A percentile compares a stretch with the other conserved stretches of the same genome.
Evolutionary conservation across 2,113 vertebrate genomes (phyloP).

Genomic region (Pandion haliaetus): DNA sequence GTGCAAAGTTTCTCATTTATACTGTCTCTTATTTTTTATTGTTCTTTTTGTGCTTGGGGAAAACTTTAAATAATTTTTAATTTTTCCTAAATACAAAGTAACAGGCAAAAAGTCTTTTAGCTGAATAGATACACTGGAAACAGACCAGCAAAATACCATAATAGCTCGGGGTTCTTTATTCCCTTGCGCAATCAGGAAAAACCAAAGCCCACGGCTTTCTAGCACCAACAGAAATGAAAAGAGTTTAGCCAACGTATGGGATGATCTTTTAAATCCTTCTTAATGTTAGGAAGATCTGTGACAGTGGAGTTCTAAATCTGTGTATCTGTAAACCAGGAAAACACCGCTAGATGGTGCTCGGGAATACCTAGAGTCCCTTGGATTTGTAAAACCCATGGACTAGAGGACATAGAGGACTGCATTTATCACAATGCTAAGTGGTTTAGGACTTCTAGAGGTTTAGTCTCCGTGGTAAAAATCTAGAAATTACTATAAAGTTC

Average conservation of each 20-base stretch:
- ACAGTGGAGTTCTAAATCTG: background rate
- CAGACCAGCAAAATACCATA: fast-evolving
- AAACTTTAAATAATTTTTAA: background rate
- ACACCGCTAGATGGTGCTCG: conserved; percentile 10
- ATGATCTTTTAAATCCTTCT: background rate
- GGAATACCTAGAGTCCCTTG: background rate
- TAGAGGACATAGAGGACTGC: background rate
- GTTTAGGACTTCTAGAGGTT: background rate
- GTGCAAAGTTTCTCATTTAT: background rate
- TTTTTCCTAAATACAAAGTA: background rate
- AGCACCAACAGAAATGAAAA: background rate
- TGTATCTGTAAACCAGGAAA: background rate
- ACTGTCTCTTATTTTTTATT: background rate
- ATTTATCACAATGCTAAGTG: background rate
- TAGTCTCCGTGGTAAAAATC: background rate
- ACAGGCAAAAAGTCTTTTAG: background rate
- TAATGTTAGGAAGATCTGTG: background rate
- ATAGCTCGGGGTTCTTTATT: background rate
- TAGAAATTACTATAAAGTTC: background rate
- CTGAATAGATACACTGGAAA: background rate
- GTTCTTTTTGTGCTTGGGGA: background rate
- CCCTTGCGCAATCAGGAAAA: background rate
- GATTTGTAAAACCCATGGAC: background rate
- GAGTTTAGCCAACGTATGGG: background rate
- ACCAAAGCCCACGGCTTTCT: background rate